These are phyloP conservation scores for Halcyon badia DNA, from an alignment of 2,797 vertebrate genomes.

Conservation along the genomic window DNA sequence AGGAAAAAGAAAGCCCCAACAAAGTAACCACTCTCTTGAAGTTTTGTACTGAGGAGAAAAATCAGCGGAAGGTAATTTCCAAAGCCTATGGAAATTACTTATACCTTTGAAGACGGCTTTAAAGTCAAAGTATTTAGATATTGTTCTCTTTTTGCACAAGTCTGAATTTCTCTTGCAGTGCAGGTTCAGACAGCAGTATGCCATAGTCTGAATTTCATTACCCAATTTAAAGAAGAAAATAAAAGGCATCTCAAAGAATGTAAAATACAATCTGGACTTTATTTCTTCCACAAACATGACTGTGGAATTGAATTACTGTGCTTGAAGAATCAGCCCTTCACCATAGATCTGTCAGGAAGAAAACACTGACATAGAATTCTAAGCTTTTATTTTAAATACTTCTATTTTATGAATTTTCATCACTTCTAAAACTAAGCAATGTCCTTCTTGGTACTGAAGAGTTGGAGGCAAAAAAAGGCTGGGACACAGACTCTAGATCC, in stretches of 20 bases:
- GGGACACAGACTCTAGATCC: not conserved
- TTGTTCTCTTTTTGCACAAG: not conserved
- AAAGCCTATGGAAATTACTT: not conserved
- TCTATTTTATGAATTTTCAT: not conserved
- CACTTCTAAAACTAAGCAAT: not conserved
- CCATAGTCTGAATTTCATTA: not conserved
- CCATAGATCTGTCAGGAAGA: not conserved
- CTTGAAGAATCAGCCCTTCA: not conserved
- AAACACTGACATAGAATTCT: not conserved
- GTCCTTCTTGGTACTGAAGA: not conserved
- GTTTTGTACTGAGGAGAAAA: not conserved
- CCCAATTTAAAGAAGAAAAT: not conserved
- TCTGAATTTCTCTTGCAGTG: not conserved
- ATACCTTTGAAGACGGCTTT: not conserved
- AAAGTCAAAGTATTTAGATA: not conserved
- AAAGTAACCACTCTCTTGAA: not conserved
- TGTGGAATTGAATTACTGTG: not conserved
- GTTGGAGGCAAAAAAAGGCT: not conserved
- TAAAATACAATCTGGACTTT: not conserved
- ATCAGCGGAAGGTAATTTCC: not conserved
- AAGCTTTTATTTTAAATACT: not conserved
- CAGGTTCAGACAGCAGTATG: not conserved
- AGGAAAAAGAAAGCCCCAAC: not conserved
- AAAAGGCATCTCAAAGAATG: not conserved
- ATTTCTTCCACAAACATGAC: not conserved